Conservation (phyloP, 1,140 invertebrate genomes). For the Solen grandis region DNA sequence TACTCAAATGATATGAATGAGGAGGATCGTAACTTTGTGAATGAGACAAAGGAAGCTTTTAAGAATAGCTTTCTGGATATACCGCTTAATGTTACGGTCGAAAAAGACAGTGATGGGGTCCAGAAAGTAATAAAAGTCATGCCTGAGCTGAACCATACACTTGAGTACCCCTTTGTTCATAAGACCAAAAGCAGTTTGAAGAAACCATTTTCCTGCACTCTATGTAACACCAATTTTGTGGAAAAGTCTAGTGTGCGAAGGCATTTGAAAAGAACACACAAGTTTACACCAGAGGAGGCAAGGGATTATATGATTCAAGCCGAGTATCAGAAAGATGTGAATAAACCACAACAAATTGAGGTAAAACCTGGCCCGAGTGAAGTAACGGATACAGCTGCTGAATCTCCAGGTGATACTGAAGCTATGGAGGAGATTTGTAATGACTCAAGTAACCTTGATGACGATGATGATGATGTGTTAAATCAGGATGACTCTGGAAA, state of each 20-base stretch:
- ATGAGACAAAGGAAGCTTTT: background rate
- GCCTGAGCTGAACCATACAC: slow-evolving; percentile 23
- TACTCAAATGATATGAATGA: background rate
- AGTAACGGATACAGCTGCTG: background rate
- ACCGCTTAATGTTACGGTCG: slow-evolving; percentile 39
- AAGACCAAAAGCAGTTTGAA: background rate
- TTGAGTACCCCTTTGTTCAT: background rate
- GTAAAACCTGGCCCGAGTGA: background rate
- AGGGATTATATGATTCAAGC: slow-evolving; percentile 47
- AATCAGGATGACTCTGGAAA: background rate
- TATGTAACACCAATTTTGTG: slow-evolving; percentile 43
- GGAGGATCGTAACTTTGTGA: background rate
- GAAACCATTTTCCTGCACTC: slow-evolving; percentile 45
- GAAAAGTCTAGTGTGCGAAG: slow-evolving; percentile 47
- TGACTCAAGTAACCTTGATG: slow-evolving; percentile 21
- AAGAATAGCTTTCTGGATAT: slow-evolving; percentile 28
- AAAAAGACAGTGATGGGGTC: slow-evolving; percentile 47
- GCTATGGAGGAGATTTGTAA: background rate
- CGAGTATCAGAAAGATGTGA: slow-evolving; percentile 10
- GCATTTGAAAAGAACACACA: slow-evolving; percentile 46
- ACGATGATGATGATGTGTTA: slow-evolving; percentile 31
- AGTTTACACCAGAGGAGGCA: slow-evolving; percentile 41
- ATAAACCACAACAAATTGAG: background rate
- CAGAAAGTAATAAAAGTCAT: slow-evolving; percentile 51
- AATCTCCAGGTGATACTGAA: background rate